Evolutionary conservation across 2,888 invertebrate genomes (phyloP).

Genomic region (Julus scanicus): DNA sequence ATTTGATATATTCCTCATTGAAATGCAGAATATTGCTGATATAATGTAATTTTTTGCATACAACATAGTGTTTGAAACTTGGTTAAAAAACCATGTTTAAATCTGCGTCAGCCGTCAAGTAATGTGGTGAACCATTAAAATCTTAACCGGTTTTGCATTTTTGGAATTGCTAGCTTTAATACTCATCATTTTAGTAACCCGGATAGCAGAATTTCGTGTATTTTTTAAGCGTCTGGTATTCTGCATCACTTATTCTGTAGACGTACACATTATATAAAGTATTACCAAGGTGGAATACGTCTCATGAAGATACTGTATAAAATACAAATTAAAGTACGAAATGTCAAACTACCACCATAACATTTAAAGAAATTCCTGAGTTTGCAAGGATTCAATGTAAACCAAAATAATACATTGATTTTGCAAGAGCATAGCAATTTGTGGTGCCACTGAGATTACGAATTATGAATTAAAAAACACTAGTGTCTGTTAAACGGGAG

Average conservation of each 20-base stretch:
- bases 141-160: conserved; percentile 26
- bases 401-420: neutral
- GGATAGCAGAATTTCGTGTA: neutral
- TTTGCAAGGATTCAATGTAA: neutral
- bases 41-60: too few species aligned
- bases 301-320: neutral
- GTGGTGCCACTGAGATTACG: neutral
- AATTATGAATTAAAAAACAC: conserved; percentile 9
- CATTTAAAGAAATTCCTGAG: neutral
- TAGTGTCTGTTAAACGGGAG: neutral
- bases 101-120: neutral
- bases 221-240: conserved; percentile 23
- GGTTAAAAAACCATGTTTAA: neutral
- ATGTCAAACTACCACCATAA: neutral
- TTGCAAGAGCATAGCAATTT: neutral
- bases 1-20: too few species aligned
- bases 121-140: neutral
- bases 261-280: conserved; percentile 10
- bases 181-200: neutral
- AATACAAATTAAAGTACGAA: conserved; percentile 24
- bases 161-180: neutral
- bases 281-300: neutral
- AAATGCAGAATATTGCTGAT: too few species aligned
- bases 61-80: neutral
- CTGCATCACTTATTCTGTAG: neutral